Conservation (phyloP, 2,888 invertebrate genomes). For the Abrostola triplasia region DNA sequence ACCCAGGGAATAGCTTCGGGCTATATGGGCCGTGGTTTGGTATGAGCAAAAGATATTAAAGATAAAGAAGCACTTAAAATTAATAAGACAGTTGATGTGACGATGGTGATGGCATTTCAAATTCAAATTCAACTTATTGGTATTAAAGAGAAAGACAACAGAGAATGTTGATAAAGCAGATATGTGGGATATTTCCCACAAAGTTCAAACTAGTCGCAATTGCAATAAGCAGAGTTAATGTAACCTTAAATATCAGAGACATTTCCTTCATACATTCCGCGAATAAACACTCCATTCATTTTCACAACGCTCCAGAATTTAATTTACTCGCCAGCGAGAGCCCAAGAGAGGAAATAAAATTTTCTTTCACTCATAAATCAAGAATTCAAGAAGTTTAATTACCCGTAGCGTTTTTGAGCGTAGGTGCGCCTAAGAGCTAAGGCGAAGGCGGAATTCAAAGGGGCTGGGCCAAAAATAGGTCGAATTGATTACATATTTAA, state of each 20-base stretch:
- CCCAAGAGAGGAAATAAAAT: slow-evolving; percentile 53
- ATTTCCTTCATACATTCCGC: slow-evolving; percentile 34
- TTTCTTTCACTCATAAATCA: slow-evolving; percentile 55
- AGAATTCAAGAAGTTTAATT: slow-evolving; percentile 59
- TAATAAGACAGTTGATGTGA: no score
- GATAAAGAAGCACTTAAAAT: no score
- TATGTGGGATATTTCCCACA: no score
- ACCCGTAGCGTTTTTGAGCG: slow-evolving; percentile 38
- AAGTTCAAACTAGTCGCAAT: background rate
- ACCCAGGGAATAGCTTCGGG: no score
- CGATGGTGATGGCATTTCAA: no score
- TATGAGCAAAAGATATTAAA: no score
- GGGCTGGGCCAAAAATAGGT: no score
- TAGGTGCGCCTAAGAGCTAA: slow-evolving; percentile 14
- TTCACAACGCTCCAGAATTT: slow-evolving; percentile 45
- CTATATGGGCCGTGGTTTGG: no score
- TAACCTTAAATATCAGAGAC: slow-evolving; percentile 27
- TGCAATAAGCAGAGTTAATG: background rate
- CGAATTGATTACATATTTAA: no score
- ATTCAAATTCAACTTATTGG: no score
- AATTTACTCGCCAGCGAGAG: slow-evolving; percentile 49
- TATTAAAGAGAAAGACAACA: no score
- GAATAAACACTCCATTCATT: slow-evolving; percentile 46
- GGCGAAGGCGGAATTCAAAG: background rate
- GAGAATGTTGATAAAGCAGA: no score